These are phyloP conservation scores for Rhynchonema sp. DNA, from an alignment of 2,888 invertebrate species.

Conservation along the genomic window DNA sequence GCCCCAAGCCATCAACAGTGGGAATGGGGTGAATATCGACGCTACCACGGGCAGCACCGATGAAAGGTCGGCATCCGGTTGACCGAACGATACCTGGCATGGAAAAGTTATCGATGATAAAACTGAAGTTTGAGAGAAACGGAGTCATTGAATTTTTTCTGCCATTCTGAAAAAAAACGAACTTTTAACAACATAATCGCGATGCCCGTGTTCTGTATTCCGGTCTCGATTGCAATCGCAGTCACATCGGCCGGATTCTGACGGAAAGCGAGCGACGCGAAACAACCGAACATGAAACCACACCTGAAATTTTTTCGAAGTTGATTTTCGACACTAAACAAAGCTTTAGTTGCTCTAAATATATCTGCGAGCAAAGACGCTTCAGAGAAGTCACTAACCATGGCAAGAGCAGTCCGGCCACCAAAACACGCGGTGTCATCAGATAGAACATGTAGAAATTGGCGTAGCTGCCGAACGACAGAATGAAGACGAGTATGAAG, in stretches of 20 bases:
- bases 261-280: constrained; percentile 23
- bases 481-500: constrained; percentile 31
- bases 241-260: constrained; percentile 20
- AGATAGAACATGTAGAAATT: constrained; percentile 33
- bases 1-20: constrained; percentile 38
- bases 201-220: constrained; percentile 32
- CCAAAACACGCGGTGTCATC: constrained; percentile 24
- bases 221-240: constrained; percentile 30
- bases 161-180: neutral
- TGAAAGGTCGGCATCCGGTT: constrained; percentile 29
- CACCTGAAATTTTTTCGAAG: too few relatives aligned
- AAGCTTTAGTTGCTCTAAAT: too few relatives aligned
- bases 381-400: constrained; percentile 13
- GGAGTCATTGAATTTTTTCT: neutral
- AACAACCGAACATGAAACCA: constrained; percentile 34
- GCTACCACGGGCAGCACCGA: constrained; percentile 68
- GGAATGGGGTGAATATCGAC: constrained; percentile 79
- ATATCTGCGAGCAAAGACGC: too few relatives aligned
- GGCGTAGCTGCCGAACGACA: constrained; percentile 31
- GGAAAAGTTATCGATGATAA: neutral
- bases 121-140: neutral
- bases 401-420: constrained; percentile 32
- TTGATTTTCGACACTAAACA: too few relatives aligned
- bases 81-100: constrained; percentile 23
- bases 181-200: constrained; percentile 29